Evolutionary conservation across 2,797 vertebrate species (phyloP), one percentile per base, ranked within the genome.

Genomic region (Betta splendens): DNA sequence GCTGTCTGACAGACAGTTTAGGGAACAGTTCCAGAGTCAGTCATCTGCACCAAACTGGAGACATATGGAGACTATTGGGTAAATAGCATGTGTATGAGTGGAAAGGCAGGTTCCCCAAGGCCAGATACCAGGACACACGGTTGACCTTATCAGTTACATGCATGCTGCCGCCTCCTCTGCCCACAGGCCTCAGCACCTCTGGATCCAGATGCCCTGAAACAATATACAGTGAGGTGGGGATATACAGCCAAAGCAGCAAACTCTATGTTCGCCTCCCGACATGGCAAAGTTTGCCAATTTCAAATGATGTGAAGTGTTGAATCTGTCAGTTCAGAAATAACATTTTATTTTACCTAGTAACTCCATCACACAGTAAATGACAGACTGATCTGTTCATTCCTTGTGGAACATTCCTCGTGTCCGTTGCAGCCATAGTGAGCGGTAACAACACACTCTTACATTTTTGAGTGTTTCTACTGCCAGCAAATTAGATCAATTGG

Each of bases 371-470:
- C n/a, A n/a, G n/a, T n/a, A n/a, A n/a, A n/a, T n/a, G n/a, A n/a
- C n/a, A n/a, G n/a, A n/a, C n/a, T n/a, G n/a, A n/a, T 59, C 36
- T 20, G 3, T 48, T 28, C 7, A 13, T 20, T 21, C 7, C 1
- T 46, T 64, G 17, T 29, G 17, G 32, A n/a, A n/a, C n/a, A n/a
- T n/a, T n/a, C n/a, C n/a, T n/a, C n/a, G n/a, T n/a, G 68, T 64
- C 58, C 39, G 48, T 75, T 33, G 59, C 48, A 53, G 12, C 55
- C 54, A 18, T 52, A 31, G 17, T 0, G 17, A 25, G 9, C 70
- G 72, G 81, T 78, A 50, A 85, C 83, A 72, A 72, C 50, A 23
- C 5, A 13, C 28, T 60, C 44, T 51, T 56, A n/a, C n/a, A n/a
- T n/a, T 42, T 32, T 20, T 0, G 16, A 16, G 50, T 46, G 29